phyloP scores from a whole-genome alignment of 2,888 invertebrate species.

The Eilema sororculum region DNA sequence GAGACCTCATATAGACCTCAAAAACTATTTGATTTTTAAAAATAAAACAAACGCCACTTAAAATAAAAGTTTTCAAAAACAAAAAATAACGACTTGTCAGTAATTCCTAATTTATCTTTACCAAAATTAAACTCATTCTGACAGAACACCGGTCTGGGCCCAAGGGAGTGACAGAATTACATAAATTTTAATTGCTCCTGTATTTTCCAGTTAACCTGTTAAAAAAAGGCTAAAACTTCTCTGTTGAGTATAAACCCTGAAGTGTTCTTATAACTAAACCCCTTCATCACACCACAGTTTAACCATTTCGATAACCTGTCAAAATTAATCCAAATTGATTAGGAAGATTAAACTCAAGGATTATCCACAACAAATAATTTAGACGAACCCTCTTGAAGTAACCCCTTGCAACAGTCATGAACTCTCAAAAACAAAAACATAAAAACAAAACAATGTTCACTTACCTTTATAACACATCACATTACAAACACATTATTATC shows the following conservation, averaged over 20 bases:
- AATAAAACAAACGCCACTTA: not conserved
- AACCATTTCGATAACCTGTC: not conserved
- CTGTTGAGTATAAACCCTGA: not conserved
- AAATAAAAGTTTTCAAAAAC: not conserved
- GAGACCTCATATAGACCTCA: no score
- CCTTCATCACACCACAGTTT: not conserved
- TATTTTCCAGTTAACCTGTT: not conserved
- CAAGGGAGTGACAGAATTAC: not conserved
- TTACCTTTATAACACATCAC: slow-evolving; percentile 26
- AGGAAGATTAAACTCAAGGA: not conserved
- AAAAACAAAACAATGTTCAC: slow-evolving; percentile 10
- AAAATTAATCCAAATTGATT: slow-evolving; percentile 18
- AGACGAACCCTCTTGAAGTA: slow-evolving; percentile 2
- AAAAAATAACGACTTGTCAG: not conserved
- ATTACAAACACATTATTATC: slow-evolving; percentile 19
- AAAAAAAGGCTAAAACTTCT: not conserved
- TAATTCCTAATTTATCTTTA: not conserved
- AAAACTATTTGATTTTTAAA: not conserved
- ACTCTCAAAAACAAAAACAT: not conserved
- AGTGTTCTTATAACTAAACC: not conserved
- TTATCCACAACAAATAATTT: slow-evolving; percentile 3
- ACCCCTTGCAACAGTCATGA: not conserved
- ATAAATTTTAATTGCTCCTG: not conserved
- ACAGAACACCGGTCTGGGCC: not conserved
- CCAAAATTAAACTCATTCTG: slow-evolving; percentile 1